A percentile compares a stretch with the other conserved stretches of the same genome.
These are phyloP conservation scores for Phthorimaea operculella DNA, from an alignment of 1,140 invertebrate species.

Conservation along the genomic window DNA sequence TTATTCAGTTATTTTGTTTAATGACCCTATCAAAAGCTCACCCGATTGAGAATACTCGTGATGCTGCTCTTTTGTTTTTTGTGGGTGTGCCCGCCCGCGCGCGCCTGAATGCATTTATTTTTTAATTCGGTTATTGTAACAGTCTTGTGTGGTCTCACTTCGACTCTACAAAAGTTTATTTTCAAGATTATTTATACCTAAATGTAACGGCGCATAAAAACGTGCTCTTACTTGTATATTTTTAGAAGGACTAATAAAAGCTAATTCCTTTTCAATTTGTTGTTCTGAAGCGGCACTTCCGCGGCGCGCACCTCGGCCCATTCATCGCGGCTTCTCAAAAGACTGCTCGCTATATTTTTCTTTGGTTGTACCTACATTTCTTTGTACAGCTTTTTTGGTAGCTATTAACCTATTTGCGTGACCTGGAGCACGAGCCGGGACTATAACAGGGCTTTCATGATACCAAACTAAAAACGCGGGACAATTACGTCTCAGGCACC, in stretches of 20 bases:
- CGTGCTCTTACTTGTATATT: not conserved
- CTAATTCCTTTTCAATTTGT: constrained; percentile 11
- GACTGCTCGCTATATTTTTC: constrained; percentile 22
- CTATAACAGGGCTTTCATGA: not conserved
- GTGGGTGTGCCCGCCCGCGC: no score
- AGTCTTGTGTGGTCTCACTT: no score
- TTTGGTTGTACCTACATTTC: constrained; percentile 31
- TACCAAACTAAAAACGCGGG: not conserved
- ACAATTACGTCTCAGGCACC: not conserved
- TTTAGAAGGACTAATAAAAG: constrained; percentile 1
- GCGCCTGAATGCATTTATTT: no score
- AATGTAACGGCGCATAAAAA: no score
- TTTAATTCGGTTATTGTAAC: no score
- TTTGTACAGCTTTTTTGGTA: constrained; percentile 26
- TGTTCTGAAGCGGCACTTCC: constrained; percentile 8
- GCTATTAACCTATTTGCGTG: constrained; percentile 41
- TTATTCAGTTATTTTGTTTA: no score
- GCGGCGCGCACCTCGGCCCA: constrained; percentile 2
- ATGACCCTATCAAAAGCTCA: no score
- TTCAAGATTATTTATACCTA: no score
- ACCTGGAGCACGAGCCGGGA: constrained; percentile 13
- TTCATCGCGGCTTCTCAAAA: not conserved
- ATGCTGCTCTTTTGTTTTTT: no score
- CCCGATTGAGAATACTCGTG: no score
- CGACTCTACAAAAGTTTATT: no score